These are phyloP conservation scores for Physeter macrocephalus DNA, from an alignment of 2,113 vertebrate species.

Conservation along the genomic window DNA sequence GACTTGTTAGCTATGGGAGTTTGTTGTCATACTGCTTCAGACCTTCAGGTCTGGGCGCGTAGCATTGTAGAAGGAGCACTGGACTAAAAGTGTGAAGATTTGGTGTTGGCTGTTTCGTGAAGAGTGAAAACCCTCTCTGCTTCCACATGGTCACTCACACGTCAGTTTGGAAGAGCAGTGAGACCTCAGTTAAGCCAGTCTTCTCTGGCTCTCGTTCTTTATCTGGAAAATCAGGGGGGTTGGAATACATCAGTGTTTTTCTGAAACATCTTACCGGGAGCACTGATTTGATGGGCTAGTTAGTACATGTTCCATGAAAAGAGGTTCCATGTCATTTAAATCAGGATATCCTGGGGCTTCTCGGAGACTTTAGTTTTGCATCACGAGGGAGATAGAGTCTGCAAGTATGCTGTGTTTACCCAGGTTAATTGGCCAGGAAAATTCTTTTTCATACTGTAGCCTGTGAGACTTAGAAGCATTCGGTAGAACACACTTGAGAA, in stretches of 20 bases:
- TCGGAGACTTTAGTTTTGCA: neutral
- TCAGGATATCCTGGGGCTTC: neutral
- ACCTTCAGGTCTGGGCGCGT: too few relatives aligned
- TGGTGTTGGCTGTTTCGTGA: neutral
- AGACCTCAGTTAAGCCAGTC: neutral
- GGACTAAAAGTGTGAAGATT: neutral
- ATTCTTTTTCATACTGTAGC: neutral
- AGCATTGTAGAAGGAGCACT: neutral
- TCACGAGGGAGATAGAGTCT: neutral
- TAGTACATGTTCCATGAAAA: neutral
- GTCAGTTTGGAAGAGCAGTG: fast-evolving
- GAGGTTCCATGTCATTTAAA: neutral
- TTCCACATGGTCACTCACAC: neutral
- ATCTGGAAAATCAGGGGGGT: neutral
- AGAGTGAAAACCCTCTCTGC: neutral
- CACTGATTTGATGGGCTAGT: neutral
- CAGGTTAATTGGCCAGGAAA: neutral
- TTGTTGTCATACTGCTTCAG: neutral
- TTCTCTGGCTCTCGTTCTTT: neutral
- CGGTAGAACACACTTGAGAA: neutral
- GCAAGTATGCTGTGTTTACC: neutral
- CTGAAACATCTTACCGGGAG: neutral
- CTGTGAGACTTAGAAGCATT: neutral
- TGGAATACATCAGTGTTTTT: neutral
- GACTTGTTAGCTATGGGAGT: neutral